phyloP scores from a whole-genome alignment of 2,888 invertebrate species.

The Microplitis manilae region DNA sequence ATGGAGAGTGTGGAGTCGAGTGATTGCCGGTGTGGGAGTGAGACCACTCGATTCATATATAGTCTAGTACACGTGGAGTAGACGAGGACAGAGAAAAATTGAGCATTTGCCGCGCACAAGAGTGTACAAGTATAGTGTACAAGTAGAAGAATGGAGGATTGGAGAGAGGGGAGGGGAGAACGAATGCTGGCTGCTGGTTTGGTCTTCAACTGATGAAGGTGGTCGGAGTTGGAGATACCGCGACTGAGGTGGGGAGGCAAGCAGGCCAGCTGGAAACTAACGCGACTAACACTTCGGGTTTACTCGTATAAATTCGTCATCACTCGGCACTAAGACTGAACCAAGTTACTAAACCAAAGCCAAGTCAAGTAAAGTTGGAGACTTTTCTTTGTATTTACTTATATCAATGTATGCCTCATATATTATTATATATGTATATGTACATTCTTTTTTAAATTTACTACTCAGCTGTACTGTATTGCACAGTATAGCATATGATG shows the following conservation, averaged over 20 bases:
- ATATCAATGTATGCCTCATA: too few relatives aligned
- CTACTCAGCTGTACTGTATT: too few relatives aligned
- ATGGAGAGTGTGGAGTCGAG: slow-evolving; percentile 19
- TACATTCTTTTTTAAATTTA: too few relatives aligned
- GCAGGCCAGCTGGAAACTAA: slow-evolving; percentile 29
- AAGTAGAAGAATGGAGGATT: slow-evolving; percentile 15
- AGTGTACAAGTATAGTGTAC: slow-evolving; percentile 23
- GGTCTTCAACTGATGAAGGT: slow-evolving; percentile 28
- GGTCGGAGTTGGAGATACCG: slow-evolving; percentile 15
- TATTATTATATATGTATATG: too few relatives aligned
- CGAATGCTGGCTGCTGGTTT: slow-evolving; percentile 4
- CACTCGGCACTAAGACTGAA: slow-evolving; percentile 1
- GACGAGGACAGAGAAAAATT: slow-evolving; percentile 33
- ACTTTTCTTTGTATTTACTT: too few relatives aligned
- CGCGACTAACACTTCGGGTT: slow-evolving; percentile 15
- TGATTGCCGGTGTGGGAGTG: slow-evolving; percentile 37
- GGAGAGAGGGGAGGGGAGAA: slow-evolving; percentile 23
- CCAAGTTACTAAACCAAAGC: neutral
- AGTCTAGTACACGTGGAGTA: slow-evolving; percentile 18
- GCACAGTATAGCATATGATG: too few relatives aligned
- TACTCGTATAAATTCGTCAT: slow-evolving; percentile 29
- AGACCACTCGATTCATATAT: slow-evolving; percentile 20
- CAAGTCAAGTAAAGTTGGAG: too few relatives aligned
- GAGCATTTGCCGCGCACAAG: slow-evolving; percentile 32
- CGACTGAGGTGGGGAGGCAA: slow-evolving; percentile 11